These are phyloP conservation scores for Tauraco erythrolophus DNA, from an alignment of 2,113 vertebrate genomes.

Conservation along the genomic window DNA sequence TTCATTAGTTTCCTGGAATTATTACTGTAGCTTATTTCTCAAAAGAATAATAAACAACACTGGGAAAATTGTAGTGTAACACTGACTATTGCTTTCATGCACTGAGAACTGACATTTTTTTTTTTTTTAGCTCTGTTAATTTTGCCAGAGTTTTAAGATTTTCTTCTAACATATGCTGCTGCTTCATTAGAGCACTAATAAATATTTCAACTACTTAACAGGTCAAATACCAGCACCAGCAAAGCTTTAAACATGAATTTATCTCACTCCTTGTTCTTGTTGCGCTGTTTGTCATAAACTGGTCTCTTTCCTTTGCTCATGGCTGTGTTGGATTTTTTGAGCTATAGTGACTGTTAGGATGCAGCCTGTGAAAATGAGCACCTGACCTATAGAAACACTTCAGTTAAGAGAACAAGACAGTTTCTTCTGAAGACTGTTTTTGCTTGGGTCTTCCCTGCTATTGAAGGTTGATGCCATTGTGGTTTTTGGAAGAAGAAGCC, in stretches of 20 bases:
- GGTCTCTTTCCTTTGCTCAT: background rate
- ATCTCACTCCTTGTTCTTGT: background rate
- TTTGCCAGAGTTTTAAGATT: background rate
- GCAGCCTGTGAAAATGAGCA: background rate
- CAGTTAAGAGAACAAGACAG: background rate
- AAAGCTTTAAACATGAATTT: background rate
- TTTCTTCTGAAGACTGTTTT: background rate
- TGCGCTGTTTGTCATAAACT: background rate
- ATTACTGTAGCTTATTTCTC: conserved; percentile 48
- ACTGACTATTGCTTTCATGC: background rate
- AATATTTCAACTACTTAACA: background rate
- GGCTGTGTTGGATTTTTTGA: background rate
- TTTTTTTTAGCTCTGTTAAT: background rate
- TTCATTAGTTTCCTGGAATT: conserved; percentile 65
- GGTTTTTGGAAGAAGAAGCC: background rate
- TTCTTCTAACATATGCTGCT: background rate
- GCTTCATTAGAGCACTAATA: background rate
- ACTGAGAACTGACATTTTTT: background rate
- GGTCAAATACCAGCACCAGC: background rate
- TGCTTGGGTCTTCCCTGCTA: background rate
- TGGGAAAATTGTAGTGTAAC: background rate
- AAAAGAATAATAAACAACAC: conserved; percentile 61
- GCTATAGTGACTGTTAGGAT: background rate
- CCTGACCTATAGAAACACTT: background rate
- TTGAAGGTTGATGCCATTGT: background rate